These are phyloP conservation scores for Epicampocera succincta DNA, from an alignment of 2,888 invertebrate genomes.

Conservation along the genomic window DNA sequence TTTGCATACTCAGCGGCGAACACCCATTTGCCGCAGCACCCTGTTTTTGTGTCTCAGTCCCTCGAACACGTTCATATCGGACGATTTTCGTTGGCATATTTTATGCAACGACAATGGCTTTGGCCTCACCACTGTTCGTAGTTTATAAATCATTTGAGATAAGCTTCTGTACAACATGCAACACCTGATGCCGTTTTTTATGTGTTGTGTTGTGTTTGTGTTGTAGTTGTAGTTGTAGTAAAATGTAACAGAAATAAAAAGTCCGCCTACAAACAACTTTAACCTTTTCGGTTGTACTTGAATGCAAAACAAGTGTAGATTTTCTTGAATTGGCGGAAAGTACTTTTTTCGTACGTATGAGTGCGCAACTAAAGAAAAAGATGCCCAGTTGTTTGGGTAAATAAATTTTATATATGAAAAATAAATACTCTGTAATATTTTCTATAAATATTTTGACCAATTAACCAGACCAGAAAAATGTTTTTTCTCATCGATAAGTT, in stretches of 20 bases:
- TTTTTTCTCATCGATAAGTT: no score
- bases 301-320: not conserved
- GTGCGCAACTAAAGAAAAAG: no score
- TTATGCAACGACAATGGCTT: constrained; percentile 80
- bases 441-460: no score
- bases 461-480: no score
- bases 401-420: no score
- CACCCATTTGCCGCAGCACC: not conserved
- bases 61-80: not conserved
- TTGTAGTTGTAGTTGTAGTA: constrained; percentile 43
- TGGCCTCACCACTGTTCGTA: constrained; percentile 78
- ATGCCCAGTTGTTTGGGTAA: no score
- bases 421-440: no score
- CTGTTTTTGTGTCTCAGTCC: constrained; percentile 15
- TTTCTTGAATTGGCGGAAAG: not conserved
- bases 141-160: constrained; percentile 81
- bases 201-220: no score
- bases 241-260: constrained; percentile 38
- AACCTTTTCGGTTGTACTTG: constrained; percentile 15
- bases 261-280: constrained; percentile 22
- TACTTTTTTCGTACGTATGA: not conserved
- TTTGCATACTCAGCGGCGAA: not conserved
- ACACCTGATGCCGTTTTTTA: constrained; percentile 77
- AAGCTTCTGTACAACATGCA: constrained; percentile 79
- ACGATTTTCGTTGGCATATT: constrained; percentile 75